Percentiles rank a stretch among this genome's conserved stretches.
Evolutionary conservation across 2,888 invertebrate genomes (phyloP).

Genomic region (Amphipoea oculea): DNA sequence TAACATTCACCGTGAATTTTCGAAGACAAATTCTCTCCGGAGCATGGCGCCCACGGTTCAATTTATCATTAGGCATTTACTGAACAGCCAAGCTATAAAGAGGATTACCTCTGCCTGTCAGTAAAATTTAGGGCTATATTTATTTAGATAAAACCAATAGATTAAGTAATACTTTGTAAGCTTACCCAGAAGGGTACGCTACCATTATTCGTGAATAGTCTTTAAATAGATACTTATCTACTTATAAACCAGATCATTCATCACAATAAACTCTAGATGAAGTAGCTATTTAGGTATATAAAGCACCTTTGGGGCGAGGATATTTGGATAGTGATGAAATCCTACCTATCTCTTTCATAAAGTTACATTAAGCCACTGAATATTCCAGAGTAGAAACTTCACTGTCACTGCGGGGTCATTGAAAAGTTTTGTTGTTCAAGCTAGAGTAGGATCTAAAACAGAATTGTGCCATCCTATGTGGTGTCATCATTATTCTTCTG

Average conservation of each 20-base stretch:
- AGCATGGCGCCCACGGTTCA: constrained; percentile 14
- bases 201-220: constrained; percentile 26
- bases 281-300: not conserved
- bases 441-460: not conserved
- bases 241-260: not conserved
- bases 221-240: constrained; percentile 29
- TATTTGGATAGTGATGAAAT: not conserved
- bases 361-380: not conserved
- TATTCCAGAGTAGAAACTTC: not conserved
- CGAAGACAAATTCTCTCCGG: constrained; percentile 22
- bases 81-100: constrained; percentile 26
- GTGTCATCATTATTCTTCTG: constrained; percentile 1
- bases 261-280: not conserved
- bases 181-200: constrained; percentile 11
- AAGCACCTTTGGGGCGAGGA: not conserved
- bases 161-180: constrained; percentile 28
- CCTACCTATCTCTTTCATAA: not conserved
- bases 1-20: constrained; percentile 28
- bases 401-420: not conserved
- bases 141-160: constrained; percentile 48
- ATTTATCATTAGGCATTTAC: constrained; percentile 47
- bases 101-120: constrained; percentile 35
- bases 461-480: not conserved
- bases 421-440: not conserved
- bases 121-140: constrained; percentile 26